Conservation (phyloP, 2,888 invertebrate genomes). For the Doris montereyensis region DNA sequence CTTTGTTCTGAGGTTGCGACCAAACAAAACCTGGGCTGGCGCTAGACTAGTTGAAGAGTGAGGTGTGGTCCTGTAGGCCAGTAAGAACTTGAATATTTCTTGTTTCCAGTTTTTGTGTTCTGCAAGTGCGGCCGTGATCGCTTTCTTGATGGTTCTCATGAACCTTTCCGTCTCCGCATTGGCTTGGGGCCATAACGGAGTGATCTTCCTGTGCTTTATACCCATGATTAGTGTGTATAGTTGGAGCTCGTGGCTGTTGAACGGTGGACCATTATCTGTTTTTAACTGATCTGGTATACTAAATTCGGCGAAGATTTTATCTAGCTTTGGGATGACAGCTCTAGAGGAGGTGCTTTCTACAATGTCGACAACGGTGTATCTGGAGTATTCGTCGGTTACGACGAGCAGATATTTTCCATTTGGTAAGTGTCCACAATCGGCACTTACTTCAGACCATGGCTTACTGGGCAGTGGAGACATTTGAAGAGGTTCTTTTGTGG, state of each 20-base stretch:
- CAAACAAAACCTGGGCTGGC: neutral
- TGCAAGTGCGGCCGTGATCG: neutral
- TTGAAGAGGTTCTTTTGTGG: slow-evolving; percentile 35
- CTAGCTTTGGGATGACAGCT: slow-evolving; percentile 35
- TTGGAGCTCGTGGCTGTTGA: slow-evolving; percentile 3
- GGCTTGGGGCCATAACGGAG: neutral
- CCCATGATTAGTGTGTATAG: neutral
- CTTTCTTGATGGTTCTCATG: slow-evolving; percentile 10
- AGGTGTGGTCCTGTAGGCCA: neutral
- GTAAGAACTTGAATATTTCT: neutral
- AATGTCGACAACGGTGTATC: slow-evolving; percentile 33
- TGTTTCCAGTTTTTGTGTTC: neutral
- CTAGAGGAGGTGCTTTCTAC: slow-evolving; percentile 15
- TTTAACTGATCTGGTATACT: slow-evolving; percentile 32
- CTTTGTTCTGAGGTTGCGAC: too few relatives aligned
- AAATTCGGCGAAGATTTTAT: slow-evolving; percentile 39
- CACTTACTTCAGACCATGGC: slow-evolving; percentile 31
- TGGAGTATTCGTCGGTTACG: slow-evolving; percentile 41
- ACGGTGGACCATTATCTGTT: slow-evolving; percentile 34
- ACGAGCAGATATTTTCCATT: slow-evolving; percentile 38
- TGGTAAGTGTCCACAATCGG: slow-evolving; percentile 38
- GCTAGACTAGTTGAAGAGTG: neutral
- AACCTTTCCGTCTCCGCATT: neutral
- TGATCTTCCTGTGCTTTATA: neutral
- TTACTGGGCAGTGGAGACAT: slow-evolving; percentile 35